Base-by-base conservation (phyloP, 2,888 invertebrate genomes). In the Acanthosepion esculentum region DNA sequence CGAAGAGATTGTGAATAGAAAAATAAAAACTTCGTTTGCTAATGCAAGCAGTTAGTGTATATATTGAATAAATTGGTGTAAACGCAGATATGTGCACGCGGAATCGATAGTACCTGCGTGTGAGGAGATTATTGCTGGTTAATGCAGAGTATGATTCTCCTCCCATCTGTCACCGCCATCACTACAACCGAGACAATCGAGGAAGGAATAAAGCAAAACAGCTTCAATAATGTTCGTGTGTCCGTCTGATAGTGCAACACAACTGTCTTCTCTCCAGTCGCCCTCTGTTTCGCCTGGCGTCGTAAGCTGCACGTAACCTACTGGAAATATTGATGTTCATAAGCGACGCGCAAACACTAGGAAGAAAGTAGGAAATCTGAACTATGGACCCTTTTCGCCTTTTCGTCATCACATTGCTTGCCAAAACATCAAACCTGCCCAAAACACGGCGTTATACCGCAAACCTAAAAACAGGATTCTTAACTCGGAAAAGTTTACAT, bases 401-500 rank as follows among this genome's bases (percentile, higher is more conserved):
- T n/a, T 0, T 59, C n/a, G 18, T 78, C 78, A 33, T 12, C n/a
- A 5, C 78, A 12, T 15, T 78, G 2, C 10, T n/a, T 78, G 33
- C 78, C 15, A 78, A 78, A 78, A 78, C 2, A 78, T n/a, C n/a
- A 78, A 78, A 12, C 78, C 78, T 78, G 15, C 18, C n/a, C 15
- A 10, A 10, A 33, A 78, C 18, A 33, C 78, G 78, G 12, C n/a
- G 15, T n/a, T 15, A 33, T 10, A 33, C 15, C 15, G n/a, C 78
- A n/a, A 78, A 33, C 33, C n/a, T 15, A 3, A 8, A 8, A 64
- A 64, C 64, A 10, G 33, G 18, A 33, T 78, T 78, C 78, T 78
- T 18, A 78, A 78, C 78, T 78, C 78, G 78, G 78, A 78, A 78
- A 78, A 78, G 78, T 78, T 78, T 78, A 78, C 78, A n/a, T 33